Base-by-base conservation (phyloP, 2,888 invertebrate species). In the Epistrophe eligans region DNA sequence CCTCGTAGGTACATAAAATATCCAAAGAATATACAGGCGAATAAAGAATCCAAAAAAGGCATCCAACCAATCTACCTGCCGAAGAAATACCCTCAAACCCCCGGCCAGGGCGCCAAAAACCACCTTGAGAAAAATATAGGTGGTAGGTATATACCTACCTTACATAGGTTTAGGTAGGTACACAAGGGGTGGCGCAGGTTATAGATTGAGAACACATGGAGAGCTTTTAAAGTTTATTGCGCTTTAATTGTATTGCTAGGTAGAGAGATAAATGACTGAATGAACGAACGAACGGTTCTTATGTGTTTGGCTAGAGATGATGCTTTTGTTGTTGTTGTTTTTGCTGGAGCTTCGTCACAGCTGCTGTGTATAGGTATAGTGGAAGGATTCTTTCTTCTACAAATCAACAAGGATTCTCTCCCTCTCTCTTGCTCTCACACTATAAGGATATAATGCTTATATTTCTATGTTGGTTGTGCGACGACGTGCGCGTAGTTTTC, bases 51-150 rank as follows among this genome's bases (percentile, higher is more conserved):
- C 57, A 79, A 13, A 83, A 87, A 87, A 87, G 82, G 58, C 82
- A 87, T 87, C 92, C 92, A 91, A 92, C 92, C 92, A 92, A 92
- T 92, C 92, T 92, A 92, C 92, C 92, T 92, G 92, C 91, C 91
- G 91, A 90, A 90, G 90, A 89, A 88, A 90, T 89, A 77, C 64
- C 52, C 76, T 38, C 72, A 64, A 79, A 76, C 89, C 85, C 72
- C 88, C n/a, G n/a, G 84, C n/a, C 45, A 24, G 10, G 19, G 17
- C 8, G 57, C 43, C 32, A 48, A 32, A 40, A 45, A 19, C 77
- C 77, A 74, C 66, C 67, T 70, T 70, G 52, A 52, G 40, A 52
- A 70, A 70, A 70, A 70, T 38, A 70, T 38, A 55, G 73, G 38
- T 48, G 43, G 60, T 32, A 19, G 57, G 70, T 57, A 52, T 17